Base-by-base conservation (phyloP, 2,113 vertebrate species). In the Petrocephalus zakoni region DNA sequence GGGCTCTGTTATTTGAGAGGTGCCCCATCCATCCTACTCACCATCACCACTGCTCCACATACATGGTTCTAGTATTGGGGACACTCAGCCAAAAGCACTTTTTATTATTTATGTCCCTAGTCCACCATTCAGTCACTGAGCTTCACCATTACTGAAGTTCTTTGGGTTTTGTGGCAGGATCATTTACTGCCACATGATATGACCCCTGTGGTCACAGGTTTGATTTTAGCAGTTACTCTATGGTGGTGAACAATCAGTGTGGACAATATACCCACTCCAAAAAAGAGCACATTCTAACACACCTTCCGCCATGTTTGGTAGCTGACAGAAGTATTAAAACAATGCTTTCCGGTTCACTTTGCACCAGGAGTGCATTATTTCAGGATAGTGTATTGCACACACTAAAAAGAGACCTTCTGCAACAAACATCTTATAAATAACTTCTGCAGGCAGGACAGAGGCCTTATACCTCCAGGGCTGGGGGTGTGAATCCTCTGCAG, bases 71-170 rank as follows among this genome's bases (percentile, higher is more conserved):
- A 37, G 17, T 78, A 15, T 37, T 29, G 15, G 72, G 68, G 72
- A 29, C 15, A 78, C 29, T 17, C 72, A 78, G 34, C 34, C 72
- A 42, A 78, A 78, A 42, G 37, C 72, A 78, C 34, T 37, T 75
- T 75, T 42, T 15, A 78, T 78, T 78, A 78, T 78, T 78, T 78
- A 78, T 78, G 72, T 42, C 72, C 37, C 72, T 78, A 42, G 72
- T 34, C 17, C 72, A 34, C 72, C 72, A 19, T 78, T 78, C 72
- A 37, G 15, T 19, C 72, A 78, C 72, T 42, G 34, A 78, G 72
- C 72, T 78, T 34, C 13, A 78, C 29, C 37, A 17, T 78, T 42
- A 75, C 34, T 75, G 68, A 78, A 78, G 72, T 34, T 42, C 53
- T 78, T 13, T 78, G 34, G 34, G 72, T 78, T 78, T 19, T 42